A percentile compares a stretch with the other conserved stretches of the same genome.
Evolutionary conservation across 2,113 vertebrate genomes (phyloP).

Genomic region (Muntiacus reevesi): DNA sequence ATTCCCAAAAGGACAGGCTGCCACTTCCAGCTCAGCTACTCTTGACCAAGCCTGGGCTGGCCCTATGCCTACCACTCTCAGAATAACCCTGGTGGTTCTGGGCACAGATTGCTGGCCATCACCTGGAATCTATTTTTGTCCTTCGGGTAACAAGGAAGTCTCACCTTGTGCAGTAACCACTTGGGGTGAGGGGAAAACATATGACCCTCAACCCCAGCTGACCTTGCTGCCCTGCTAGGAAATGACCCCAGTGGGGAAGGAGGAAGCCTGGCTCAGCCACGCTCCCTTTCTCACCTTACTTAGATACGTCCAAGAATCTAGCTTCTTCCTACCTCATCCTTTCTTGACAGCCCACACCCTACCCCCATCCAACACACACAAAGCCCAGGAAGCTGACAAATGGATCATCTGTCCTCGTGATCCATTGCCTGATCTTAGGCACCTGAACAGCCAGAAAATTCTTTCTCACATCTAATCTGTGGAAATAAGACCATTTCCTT

Average conservation of each 20-base stretch:
- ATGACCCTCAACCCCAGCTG: not conserved
- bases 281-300: not conserved
- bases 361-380: not conserved
- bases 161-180: conserved; percentile 36
- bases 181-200: not conserved
- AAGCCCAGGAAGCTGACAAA: not conserved
- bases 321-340: not conserved
- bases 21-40: conserved; percentile 4
- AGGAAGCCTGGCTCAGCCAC: not conserved
- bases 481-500: not conserved
- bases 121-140: conserved; percentile 58
- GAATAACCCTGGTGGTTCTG: not conserved
- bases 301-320: conserved; percentile 4
- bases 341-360: not conserved
- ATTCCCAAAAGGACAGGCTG: not conserved
- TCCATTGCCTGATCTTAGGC: not conserved
- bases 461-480: not conserved
- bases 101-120: conserved; percentile 18
- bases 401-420: not conserved
- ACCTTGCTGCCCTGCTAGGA: conserved; percentile 52
- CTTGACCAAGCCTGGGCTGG: conserved; percentile 16
- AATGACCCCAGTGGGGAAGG: not conserved
- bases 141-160: conserved; percentile 58
- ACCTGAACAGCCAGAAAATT: not conserved
- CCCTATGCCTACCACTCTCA: conserved; percentile 4